Evolutionary conservation across 2,797 vertebrate genomes (phyloP).

Genomic region (Buphagus erythrorhynchus): DNA sequence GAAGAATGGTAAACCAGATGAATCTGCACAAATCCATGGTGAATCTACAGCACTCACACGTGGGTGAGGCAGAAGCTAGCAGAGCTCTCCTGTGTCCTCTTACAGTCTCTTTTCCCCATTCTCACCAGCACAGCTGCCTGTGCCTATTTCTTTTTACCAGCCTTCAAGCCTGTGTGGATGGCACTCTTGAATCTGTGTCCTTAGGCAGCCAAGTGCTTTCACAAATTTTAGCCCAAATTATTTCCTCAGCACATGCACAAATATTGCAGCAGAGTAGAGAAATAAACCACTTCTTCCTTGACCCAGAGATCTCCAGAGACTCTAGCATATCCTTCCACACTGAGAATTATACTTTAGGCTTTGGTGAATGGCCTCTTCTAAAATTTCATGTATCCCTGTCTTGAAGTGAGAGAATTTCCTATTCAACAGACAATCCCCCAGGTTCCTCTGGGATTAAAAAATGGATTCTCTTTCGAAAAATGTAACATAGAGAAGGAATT

Average conservation of each 20-base stretch:
- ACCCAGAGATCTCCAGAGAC: neutral
- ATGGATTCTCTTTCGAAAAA: neutral
- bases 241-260: neutral
- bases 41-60: neutral
- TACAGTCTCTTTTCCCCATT: neutral
- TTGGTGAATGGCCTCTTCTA: neutral
- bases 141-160: neutral
- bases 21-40: neutral
- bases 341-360: neutral
- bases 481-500: fast-evolving
- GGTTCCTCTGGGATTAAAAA: neutral
- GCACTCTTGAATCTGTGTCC: neutral
- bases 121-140: neutral
- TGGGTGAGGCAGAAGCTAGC: neutral
- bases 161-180: neutral
- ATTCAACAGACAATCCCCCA: neutral
- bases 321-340: neutral
- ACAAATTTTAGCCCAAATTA: neutral
- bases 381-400: neutral
- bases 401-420: neutral
- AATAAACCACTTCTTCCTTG: neutral
- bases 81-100: neutral
- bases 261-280: neutral
- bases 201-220: neutral
- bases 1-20: neutral